Percentiles rank a stretch among this genome's conserved stretches.
Conservation (phyloP, 2,797 vertebrate genomes). For the Fistularia tabacaria region DNA sequence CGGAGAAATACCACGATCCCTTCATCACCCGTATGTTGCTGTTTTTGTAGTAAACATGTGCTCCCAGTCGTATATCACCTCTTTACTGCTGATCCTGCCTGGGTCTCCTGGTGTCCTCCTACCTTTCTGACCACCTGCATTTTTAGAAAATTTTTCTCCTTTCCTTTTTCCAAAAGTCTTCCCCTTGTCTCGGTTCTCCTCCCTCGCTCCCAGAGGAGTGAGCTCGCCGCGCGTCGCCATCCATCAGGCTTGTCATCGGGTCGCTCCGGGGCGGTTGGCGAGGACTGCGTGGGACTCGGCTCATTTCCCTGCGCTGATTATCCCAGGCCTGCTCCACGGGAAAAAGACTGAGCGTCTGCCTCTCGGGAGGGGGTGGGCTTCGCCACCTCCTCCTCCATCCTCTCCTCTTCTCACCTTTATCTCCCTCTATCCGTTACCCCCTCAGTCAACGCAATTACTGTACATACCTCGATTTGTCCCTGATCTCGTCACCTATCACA, state of each 20-base stretch:
- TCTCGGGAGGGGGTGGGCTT: slow-evolving; percentile 25
- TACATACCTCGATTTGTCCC: slow-evolving; percentile 16
- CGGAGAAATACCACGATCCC: too few species aligned
- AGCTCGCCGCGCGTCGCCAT: slow-evolving; percentile 59
- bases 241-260: slow-evolving; percentile 75
- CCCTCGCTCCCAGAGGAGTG: slow-evolving; percentile 50
- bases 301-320: slow-evolving; percentile 80
- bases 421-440: slow-evolving; percentile 16
- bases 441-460: slow-evolving; percentile 31
- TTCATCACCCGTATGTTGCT: too few species aligned
- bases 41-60: too few species aligned
- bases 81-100: background rate
- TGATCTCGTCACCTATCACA: slow-evolving; percentile 18
- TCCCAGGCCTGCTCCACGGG: slow-evolving; percentile 47
- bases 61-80: too few species aligned
- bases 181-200: slow-evolving; percentile 22
- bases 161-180: slow-evolving; percentile 1
- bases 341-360: slow-evolving; percentile 31
- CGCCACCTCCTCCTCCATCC: slow-evolving; percentile 22
- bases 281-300: slow-evolving; percentile 68
- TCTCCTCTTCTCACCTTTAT: slow-evolving; percentile 26
- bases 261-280: slow-evolving; percentile 63
- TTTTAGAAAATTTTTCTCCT: slow-evolving; percentile 30
- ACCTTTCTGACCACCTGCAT: slow-evolving; percentile 51
- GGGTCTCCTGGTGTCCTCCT: slow-evolving; percentile 15